Conservation (phyloP, 2,888 invertebrate genomes). For the Eristalis tenax region DNA sequence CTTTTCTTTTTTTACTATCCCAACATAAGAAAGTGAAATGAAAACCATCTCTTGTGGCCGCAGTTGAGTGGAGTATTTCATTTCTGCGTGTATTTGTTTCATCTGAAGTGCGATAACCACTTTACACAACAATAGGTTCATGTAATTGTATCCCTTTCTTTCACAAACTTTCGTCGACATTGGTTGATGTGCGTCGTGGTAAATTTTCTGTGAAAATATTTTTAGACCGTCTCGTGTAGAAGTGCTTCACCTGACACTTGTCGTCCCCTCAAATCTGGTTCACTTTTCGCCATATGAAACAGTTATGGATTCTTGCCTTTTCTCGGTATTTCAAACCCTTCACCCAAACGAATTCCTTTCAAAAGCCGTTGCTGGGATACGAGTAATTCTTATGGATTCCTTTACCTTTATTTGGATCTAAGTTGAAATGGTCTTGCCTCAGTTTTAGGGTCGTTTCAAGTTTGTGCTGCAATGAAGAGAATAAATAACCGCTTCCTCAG, state of each 20-base stretch:
- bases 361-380: neutral
- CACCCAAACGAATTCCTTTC: neutral
- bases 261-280: neutral
- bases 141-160: conserved; percentile 22
- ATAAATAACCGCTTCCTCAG: conserved; percentile 8
- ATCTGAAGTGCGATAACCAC: conserved; percentile 6
- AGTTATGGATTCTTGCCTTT: neutral
- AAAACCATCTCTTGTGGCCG: conserved; percentile 19
- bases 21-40: conserved; percentile 45
- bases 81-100: conserved; percentile 24
- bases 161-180: neutral
- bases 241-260: neutral
- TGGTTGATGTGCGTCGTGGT: neutral
- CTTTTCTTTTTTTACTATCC: neutral
- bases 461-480: neutral
- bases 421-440: neutral
- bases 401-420: neutral
- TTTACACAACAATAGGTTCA: neutral
- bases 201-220: neutral
- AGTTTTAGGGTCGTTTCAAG: neutral
- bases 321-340: neutral
- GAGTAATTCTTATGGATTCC: neutral
- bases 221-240: neutral
- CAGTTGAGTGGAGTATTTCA: conserved; percentile 3
- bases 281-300: neutral